Base-by-base conservation (phyloP, 2,113 vertebrate genomes). In the Hystrix brachyura region DNA sequence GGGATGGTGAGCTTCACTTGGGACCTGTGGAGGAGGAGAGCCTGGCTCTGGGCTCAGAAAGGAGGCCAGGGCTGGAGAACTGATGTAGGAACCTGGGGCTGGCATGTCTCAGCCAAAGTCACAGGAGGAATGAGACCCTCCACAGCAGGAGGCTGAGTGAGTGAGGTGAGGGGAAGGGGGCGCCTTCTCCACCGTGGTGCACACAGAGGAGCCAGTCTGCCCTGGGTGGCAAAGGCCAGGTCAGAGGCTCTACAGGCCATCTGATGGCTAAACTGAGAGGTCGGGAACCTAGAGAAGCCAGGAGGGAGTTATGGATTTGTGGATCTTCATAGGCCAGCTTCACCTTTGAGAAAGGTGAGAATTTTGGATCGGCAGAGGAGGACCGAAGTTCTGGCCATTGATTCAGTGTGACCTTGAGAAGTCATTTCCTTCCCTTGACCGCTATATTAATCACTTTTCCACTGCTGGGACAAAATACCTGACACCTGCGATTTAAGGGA, bases 181-280 rank as follows among this genome's bases (percentile, higher is more conserved):
- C 6, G 21, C 64, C 62, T 80, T 79, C 29, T 60, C 43, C 34
- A 71, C 7, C 23, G 51, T 69, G 34, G 32, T 19, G 0, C 13
- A n/a, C 18, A 32, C 10, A 18, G 14, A 83, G 21, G 48, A 46
- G 18, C 65, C 21, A 17, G 17, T 91, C 43, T 57, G 19, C 7
- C 10, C 0, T 0, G 32, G 46, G 71, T 48, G 76, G 57, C 38
- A 46, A n/a, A 59, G 0, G 0, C 7, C 13, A 7, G 18, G 10
- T 0, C 27, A 13, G 65, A 32, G 59, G 34, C 10, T 12, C 15
- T 46, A n/a, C 34, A 27, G 43, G 34, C 21, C n/a, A 19, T 34
- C 14, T 3, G 17, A 17, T 38, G 46, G n/a, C 17, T 57, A 32
- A 84, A 27, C 18, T 27, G 14, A 60, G 32, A 21, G 23, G 23